phyloP scores from a whole-genome alignment of 2,113 vertebrate species.

The Delphinus delphis region DNA sequence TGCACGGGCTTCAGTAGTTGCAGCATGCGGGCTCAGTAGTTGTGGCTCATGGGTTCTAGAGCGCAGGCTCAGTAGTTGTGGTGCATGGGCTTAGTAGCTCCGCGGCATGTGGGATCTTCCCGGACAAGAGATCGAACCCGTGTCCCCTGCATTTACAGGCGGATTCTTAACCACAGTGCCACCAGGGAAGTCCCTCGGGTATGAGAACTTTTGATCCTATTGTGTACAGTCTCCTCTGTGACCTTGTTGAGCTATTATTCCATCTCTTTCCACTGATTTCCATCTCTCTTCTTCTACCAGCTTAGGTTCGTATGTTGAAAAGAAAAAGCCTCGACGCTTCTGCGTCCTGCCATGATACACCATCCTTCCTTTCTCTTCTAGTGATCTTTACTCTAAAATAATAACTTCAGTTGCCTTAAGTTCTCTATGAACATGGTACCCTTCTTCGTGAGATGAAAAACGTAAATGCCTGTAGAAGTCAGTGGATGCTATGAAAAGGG shows the following conservation, averaged over 20 bases:
- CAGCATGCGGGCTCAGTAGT: no score
- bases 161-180: no score
- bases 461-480: accelerated
- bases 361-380: not conserved
- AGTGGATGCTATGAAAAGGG: accelerated
- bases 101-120: no score
- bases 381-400: not conserved
- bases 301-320: not conserved
- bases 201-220: accelerated
- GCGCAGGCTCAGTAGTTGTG: no score
- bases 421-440: accelerated
- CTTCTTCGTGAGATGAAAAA: not conserved
- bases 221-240: accelerated
- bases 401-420: accelerated
- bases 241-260: accelerated
- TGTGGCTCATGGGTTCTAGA: no score
- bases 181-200: no score
- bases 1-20: no score
- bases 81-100: no score
- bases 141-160: no score
- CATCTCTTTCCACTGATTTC: not conserved
- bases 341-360: accelerated
- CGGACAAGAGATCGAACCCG: no score
- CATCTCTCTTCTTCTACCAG: not conserved
- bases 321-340: accelerated